Base-by-base conservation (phyloP, 2,888 invertebrate species). In the Ormyrus rosae region DNA sequence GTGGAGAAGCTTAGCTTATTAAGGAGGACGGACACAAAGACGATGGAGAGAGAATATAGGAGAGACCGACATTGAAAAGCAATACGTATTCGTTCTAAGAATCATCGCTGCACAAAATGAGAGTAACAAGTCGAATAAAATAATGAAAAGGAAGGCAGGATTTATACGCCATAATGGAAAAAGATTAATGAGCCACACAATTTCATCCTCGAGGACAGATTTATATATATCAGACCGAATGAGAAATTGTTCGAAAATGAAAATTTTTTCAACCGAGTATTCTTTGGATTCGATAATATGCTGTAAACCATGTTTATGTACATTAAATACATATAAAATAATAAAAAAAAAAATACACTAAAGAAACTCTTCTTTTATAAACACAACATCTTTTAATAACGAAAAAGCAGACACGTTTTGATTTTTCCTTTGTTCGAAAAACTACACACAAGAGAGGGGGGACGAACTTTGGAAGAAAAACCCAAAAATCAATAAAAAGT, bases 51-150 rank as follows among this genome's bases (percentile, higher is more conserved):
- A 11, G 11, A 11, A 60, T 34, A 4, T 4, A 34, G 34, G 34
- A 34, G 34, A 34, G 9, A 13, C 4, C 51, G 46, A 7, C 58
- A 58, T 34, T 71, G 64, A 75, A 70, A 71, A 80, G 69, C 70
- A 75, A 80, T 80, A 64, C 61, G 55, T 68, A 75, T 80, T 71
- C 63, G 64, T 65, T 34, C 34, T 70, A 80, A 80, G 75, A 68
- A 64, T 68, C 63, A 48, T 74, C 10, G 53, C 55, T 72, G 72
- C 58, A 63, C 58, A 73, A 63, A 68, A 50, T 7, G 34, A 50
- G 60, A 53, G 4, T 53, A 45, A 64, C 19, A 70, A 50, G 34
- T 46, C 51, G n/a, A 8, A 58, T 34, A 46, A 53, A 67, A 13
- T 13, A 34, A 34, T 34, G 34, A 55, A n/a, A 45, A 19, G 1